Conservation (phyloP, 2,888 invertebrate species). For the Cheilosia pagana region DNA sequence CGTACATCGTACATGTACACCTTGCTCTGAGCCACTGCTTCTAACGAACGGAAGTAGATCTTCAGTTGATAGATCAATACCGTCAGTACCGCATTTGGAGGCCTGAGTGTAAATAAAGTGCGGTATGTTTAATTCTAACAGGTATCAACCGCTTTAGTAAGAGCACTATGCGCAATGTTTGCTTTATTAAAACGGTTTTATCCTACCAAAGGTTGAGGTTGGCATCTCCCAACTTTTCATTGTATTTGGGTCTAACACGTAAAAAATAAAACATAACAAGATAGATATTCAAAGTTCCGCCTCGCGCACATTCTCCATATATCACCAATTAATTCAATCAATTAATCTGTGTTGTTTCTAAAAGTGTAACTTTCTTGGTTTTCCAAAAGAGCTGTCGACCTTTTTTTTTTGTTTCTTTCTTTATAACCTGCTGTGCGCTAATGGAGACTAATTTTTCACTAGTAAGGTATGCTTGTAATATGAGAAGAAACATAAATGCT, state of each 20-base stretch:
- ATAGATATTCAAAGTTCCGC: neutral
- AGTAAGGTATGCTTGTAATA: neutral
- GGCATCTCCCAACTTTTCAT: no score
- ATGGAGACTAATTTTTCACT: conserved; percentile 21
- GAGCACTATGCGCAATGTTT: no score
- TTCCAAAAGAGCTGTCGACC: neutral
- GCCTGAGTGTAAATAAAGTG: no score
- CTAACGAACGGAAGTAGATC: conserved; percentile 48
- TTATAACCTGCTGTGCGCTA: conserved; percentile 19
- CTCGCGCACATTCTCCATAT: neutral
- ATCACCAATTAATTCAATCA: conserved; percentile 21
- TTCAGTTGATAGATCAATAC: conserved; percentile 15
- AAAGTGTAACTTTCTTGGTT: neutral
- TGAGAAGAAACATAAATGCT: neutral
- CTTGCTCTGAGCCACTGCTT: neutral
- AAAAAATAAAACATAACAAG: neutral
- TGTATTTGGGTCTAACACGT: neutral
- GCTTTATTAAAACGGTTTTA: no score
- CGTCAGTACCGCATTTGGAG: no score
- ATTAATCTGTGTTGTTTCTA: conserved; percentile 25
- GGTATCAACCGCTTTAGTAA: no score
- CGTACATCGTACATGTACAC: neutral
- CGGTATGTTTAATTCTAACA: no score
- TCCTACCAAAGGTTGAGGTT: no score
- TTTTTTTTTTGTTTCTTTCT: neutral